Conservation (phyloP, 2,888 invertebrate species). For the Cylloceria caligata region DNA sequence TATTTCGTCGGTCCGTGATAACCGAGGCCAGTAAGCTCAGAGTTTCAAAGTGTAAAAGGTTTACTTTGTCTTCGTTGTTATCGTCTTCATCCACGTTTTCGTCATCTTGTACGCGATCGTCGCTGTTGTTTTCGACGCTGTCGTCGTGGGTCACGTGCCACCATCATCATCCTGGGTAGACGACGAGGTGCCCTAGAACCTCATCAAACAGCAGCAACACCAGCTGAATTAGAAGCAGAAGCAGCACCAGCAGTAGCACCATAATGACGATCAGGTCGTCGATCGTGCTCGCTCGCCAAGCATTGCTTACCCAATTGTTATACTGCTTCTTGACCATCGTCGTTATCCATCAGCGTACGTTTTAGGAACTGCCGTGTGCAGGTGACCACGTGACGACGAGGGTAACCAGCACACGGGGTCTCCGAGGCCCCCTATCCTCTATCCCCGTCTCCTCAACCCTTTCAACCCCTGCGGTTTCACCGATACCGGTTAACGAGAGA, state of each 20-base stretch:
- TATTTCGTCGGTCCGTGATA: background rate
- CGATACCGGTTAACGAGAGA: slow-evolving; percentile 66
- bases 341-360: slow-evolving; percentile 60
- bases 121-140: slow-evolving; percentile 26
- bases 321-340: slow-evolving; percentile 45
- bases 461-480: slow-evolving; percentile 38
- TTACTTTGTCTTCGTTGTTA: slow-evolving; percentile 15
- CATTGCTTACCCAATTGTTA: slow-evolving; percentile 47
- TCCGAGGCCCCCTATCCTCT: slow-evolving; percentile 57
- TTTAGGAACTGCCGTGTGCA: slow-evolving; percentile 66
- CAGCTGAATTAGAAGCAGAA: background rate
- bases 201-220: background rate
- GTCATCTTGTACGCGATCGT: background rate
- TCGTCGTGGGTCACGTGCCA: slow-evolving; percentile 37
- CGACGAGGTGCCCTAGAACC: background rate
- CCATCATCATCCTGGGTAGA: slow-evolving; percentile 32
- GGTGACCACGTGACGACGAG: slow-evolving; percentile 73
- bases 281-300: slow-evolving; percentile 47
- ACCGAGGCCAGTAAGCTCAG: background rate
- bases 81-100: background rate
- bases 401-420: slow-evolving; percentile 66
- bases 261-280: slow-evolving; percentile 61
- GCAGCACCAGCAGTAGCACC: slow-evolving; percentile 12
- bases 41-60: slow-evolving; percentile 18
- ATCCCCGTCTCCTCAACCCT: slow-evolving; percentile 25